Conservation (phyloP, 2,888 invertebrate species). For the Orthosia cruda region DNA sequence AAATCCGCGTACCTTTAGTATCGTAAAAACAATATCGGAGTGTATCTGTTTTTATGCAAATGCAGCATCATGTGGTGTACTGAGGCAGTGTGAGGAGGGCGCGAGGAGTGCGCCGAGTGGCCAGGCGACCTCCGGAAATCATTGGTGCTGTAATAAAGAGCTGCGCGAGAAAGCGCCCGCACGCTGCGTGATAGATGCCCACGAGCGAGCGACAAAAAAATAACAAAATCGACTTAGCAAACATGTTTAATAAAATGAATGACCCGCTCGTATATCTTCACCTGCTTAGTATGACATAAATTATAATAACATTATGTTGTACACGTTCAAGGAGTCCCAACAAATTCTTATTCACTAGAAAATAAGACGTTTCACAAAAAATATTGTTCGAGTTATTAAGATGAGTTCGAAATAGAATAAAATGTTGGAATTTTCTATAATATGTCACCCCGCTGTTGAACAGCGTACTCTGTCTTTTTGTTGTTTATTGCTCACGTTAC, state of each 20-base stretch:
- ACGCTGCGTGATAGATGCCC: conserved; percentile 91
- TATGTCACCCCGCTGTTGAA: conserved; percentile 79
- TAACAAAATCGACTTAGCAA: conserved; percentile 91
- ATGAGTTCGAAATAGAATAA: conserved; percentile 84
- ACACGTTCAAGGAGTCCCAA: conserved; percentile 90
- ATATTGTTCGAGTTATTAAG: conserved; percentile 85
- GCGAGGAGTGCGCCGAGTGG: conserved; percentile 62
- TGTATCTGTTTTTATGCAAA: conserved; percentile 71
- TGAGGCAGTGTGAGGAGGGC: conserved; percentile 48
- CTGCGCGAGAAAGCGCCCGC: conserved; percentile 89
- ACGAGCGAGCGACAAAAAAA: conserved; percentile 88
- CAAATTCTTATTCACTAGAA: conserved; percentile 90
- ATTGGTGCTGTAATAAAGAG: conserved; percentile 89
- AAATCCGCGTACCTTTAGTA: conserved; percentile 37
- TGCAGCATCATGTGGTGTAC: conserved; percentile 63
- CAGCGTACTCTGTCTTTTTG: conserved; percentile 75
- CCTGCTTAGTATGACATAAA: conserved; percentile 92
- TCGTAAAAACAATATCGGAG: conserved; percentile 58
- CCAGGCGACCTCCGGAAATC: conserved; percentile 87
- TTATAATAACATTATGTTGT: conserved; percentile 92
- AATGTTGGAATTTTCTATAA: conserved; percentile 80
- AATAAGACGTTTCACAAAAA: conserved; percentile 89
- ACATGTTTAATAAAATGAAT: conserved; percentile 92
- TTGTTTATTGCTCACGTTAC: conserved; percentile 77
- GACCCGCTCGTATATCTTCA: conserved; percentile 91